Evolutionary conservation across 2,888 invertebrate genomes (phyloP), one percentile per base, ranked within the genome.

Genomic region (Embidobia sp.): DNA sequence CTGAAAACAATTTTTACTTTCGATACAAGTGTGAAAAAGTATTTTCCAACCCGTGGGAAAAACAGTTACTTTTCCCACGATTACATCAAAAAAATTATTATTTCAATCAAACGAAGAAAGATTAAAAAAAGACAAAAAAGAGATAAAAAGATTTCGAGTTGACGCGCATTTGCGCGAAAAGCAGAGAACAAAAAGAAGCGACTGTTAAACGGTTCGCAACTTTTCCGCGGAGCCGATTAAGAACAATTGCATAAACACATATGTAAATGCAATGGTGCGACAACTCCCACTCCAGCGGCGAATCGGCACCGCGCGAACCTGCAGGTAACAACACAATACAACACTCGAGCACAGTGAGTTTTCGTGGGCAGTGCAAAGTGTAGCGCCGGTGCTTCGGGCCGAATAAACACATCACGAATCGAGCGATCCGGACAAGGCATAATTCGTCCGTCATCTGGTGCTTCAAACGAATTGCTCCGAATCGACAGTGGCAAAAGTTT

Each of bases 241-340:
- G 46, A 48, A 57, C 55, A 57, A 67, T 67, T 67, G 48, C 67
- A 67, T 57, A 67, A 67, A 67, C 46, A 46, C 3, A 66, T 16
- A 57, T 48, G 48, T 40, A 48, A 19, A 55, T 48, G 57, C 31
- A 53, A 48, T 46, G 48, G 48, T 35, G 53, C 55, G 66, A 67
- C 67, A 67, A 31, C 67, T 67, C 67, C 67, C 67, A 67, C 67
- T 67, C 67, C 5, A 0, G 8, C 5, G 1, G 8, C 40, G 33
- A 11, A 44, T 46, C 48, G 55, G 40, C 22, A 15, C 13, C 35
- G 53, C 35, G n/a, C 46, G 19, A 11, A 46, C 33, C 48, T 48
- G 57, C 48, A 49, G 42, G 42, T 57, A 69, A 51, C 67, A 57
- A 26, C 44, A 15, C 33, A 33, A 48, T 53, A 44, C 11, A 64